These are phyloP conservation scores for Chloroclystis v-ata DNA, from an alignment of 2,888 invertebrate species.

Conservation along the genomic window DNA sequence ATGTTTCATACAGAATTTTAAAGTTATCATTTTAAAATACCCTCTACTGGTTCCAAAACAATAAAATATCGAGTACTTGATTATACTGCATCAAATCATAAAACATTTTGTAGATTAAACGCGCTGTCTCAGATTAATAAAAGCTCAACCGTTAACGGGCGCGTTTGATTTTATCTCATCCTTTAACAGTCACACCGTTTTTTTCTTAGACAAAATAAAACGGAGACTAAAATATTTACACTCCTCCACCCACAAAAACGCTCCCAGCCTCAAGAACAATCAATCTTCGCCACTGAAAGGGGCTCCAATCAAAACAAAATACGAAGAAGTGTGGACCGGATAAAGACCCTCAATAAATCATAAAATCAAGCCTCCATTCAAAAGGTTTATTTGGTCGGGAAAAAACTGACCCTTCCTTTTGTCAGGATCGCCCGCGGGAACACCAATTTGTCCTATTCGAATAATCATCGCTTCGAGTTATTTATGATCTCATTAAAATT, in stretches of 20 bases:
- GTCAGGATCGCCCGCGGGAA: slow-evolving; percentile 58
- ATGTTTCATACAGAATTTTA: no score
- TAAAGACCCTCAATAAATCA: slow-evolving; percentile 74
- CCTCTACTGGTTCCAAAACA: not conserved
- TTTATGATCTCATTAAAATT: slow-evolving; percentile 73
- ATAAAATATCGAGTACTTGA: no score
- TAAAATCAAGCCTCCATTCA: slow-evolving; percentile 75
- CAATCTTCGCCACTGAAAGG: slow-evolving; percentile 72
- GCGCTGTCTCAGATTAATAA: slow-evolving; percentile 8
- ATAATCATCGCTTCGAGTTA: slow-evolving; percentile 63
- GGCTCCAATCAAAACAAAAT: slow-evolving; percentile 76
- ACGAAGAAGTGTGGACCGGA: slow-evolving; percentile 64
- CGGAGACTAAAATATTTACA: slow-evolving; percentile 67
- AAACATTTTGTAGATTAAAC: not conserved
- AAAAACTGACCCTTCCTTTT: slow-evolving; percentile 66
- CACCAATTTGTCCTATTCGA: slow-evolving; percentile 72
- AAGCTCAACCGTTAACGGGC: slow-evolving; percentile 13
- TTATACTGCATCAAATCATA: no score
- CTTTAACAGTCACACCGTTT: slow-evolving; percentile 37
- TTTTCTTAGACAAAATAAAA: slow-evolving; percentile 40
- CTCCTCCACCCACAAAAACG: slow-evolving; percentile 67
- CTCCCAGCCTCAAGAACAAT: slow-evolving; percentile 72
- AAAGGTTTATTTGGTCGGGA: slow-evolving; percentile 64
- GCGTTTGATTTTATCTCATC: slow-evolving; percentile 24
- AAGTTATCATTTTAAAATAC: no score